Evolutionary conservation across 1,140 invertebrate genomes (phyloP).

Genomic region (Trichoplusia ni): DNA sequence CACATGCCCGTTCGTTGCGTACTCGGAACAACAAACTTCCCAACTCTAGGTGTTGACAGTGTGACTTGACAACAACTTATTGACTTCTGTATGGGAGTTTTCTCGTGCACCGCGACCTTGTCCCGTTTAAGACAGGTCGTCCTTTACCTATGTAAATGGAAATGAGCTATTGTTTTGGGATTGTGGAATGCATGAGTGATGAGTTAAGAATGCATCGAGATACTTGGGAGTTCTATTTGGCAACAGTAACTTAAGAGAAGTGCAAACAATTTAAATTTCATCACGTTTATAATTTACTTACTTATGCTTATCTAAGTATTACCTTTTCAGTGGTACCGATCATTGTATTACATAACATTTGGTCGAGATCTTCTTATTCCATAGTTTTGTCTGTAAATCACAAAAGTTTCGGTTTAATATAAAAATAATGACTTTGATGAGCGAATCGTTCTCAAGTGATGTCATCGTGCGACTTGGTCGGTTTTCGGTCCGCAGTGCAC

Average conservation of each 20-base stretch:
- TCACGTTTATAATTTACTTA: no score
- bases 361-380: no score
- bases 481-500: conserved; percentile 1
- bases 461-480: no score
- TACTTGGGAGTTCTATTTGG: no score
- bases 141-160: conserved; percentile 24
- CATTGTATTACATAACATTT: no score
- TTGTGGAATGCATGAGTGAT: conserved; percentile 12
- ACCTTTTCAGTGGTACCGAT: no score
- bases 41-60: conserved; percentile 1
- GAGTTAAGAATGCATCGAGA: not conserved
- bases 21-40: conserved; percentile 11
- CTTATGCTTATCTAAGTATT: no score
- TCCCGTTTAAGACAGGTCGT: conserved; percentile 4
- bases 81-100: conserved; percentile 12
- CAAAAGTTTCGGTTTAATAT: no score
- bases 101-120: conserved; percentile 19
- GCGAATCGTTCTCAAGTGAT: not conserved
- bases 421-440: no score
- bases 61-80: conserved; percentile 10
- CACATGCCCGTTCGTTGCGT: not conserved
- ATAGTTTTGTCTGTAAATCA: no score
- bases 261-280: no score
- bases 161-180: conserved; percentile 19
- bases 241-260: no score